A percentile compares a stretch with the other conserved stretches of the same genome.
phyloP scores from a whole-genome alignment of 2,888 invertebrate genomes.

The Diaperis boleti region DNA sequence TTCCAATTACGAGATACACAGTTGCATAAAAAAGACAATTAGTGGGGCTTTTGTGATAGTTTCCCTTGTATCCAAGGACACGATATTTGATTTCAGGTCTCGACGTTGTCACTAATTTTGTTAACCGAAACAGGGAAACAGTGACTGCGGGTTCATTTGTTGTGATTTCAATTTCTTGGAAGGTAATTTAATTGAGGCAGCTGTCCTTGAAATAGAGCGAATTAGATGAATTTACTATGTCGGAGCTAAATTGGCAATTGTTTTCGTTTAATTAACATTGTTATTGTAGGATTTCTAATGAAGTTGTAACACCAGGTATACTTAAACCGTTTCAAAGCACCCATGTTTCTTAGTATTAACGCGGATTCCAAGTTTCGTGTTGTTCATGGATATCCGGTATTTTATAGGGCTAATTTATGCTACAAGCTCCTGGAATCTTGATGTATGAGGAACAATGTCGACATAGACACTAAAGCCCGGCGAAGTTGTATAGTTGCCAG shows the following conservation, averaged over 20 bases:
- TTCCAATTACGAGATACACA: constrained; percentile 12
- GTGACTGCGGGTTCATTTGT: constrained; percentile 7
- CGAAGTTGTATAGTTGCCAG: constrained; percentile 39
- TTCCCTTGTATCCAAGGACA: constrained; percentile 12
- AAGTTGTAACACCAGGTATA: constrained; percentile 36
- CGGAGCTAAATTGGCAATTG: constrained; percentile 32
- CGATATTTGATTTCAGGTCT: constrained; percentile 30
- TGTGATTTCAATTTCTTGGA: constrained; percentile 27
- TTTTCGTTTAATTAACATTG: constrained; percentile 35
- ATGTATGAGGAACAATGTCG: constrained; percentile 43
- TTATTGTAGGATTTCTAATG: constrained; percentile 35
- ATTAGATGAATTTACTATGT: constrained; percentile 28
- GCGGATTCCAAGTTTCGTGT: constrained; percentile 38
- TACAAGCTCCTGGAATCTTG: constrained; percentile 41
- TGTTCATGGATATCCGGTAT: constrained; percentile 42
- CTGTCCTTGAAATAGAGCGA: constrained; percentile 17
- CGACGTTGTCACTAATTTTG: constrained; percentile 18
- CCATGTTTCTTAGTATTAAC: constrained; percentile 35
- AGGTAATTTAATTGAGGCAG: constrained; percentile 23
- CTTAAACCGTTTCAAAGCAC: constrained; percentile 26
- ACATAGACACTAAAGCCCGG: constrained; percentile 40
- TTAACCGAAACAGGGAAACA: constrained; percentile 16
- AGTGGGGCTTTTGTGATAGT: constrained; percentile 25
- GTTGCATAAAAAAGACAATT: constrained; percentile 26
- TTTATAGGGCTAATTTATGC: constrained; percentile 42